A percentile compares a stretch with the other conserved stretches of the same genome.
These are phyloP conservation scores for Pempheris klunzingeri DNA, from an alignment of 2,797 vertebrate species.

Conservation along the genomic window DNA sequence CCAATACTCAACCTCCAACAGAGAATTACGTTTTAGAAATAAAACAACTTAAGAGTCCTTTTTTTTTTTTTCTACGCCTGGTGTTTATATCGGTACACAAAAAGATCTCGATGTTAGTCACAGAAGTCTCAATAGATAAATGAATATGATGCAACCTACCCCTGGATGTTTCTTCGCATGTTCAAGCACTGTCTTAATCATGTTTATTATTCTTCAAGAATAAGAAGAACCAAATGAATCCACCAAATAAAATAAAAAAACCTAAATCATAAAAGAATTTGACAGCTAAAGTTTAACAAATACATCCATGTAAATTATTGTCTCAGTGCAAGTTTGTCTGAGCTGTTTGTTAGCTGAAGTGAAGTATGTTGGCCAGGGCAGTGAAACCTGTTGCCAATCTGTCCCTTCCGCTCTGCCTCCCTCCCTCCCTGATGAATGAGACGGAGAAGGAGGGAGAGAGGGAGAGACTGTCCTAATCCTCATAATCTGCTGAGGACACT, in stretches of 20 bases:
- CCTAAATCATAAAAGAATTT: neutral
- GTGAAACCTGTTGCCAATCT: constrained; percentile 68
- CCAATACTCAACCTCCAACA: too few species aligned
- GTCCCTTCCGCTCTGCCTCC: constrained; percentile 18
- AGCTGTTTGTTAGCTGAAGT: constrained; percentile 54
- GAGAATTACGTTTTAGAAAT: too few species aligned
- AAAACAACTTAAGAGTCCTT: neutral
- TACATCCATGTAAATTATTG: constrained; percentile 36
- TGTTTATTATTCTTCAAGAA: constrained; percentile 53
- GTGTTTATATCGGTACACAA: neutral
- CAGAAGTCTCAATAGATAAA: neutral
- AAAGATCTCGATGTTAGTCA: neutral
- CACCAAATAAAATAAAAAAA: constrained; percentile 21
- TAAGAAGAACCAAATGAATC: neutral
- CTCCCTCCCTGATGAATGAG: constrained; percentile 38
- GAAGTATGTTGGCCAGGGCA: constrained; percentile 26
- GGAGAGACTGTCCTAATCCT: constrained; percentile 67
- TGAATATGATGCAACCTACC: constrained; percentile 72
- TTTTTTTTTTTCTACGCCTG: neutral
- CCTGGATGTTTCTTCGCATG: constrained; percentile 82
- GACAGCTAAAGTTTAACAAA: constrained; percentile 1
- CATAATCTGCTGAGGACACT: constrained; percentile 71
- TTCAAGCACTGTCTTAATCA: constrained; percentile 73
- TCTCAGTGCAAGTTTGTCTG: constrained; percentile 31
- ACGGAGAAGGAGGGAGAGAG: constrained; percentile 21